phyloP scores from a whole-genome alignment of 2,888 invertebrate species.

The Melanostoma mellinum region DNA sequence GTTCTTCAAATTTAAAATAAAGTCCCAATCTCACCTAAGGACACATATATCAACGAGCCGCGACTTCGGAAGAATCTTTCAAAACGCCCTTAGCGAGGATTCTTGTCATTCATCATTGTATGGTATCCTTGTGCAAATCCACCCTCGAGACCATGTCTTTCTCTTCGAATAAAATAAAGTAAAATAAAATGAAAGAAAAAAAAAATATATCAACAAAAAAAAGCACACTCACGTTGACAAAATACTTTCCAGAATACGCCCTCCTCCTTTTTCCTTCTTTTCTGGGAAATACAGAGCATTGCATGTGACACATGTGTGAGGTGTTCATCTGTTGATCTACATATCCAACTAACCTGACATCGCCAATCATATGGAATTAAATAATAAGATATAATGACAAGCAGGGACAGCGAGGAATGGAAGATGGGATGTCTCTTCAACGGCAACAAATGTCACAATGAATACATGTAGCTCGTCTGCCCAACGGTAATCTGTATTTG shows the following conservation, averaged over 20 bases:
- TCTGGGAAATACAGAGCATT: neutral
- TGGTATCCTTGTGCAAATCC: conserved; percentile 48
- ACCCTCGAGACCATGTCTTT: conserved; percentile 48
- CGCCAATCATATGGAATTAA: conserved; percentile 63
- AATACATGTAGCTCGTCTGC: neutral
- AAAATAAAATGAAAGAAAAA: no score
- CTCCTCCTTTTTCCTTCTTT: conserved; percentile 3
- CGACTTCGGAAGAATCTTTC: conserved; percentile 18
- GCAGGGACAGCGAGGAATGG: neutral
- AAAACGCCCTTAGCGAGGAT: conserved; percentile 46
- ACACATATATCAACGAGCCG: conserved; percentile 45
- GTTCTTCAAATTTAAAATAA: conserved; percentile 23
- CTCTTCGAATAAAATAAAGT: neutral
- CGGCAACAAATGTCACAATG: neutral
- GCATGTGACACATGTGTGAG: conserved; percentile 31
- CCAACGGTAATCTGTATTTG: neutral
- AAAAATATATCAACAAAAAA: conserved; percentile 10
- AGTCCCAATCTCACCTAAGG: conserved; percentile 41
- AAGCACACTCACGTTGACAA: conserved; percentile 23
- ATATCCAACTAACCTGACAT: conserved; percentile 42
- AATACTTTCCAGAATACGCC: conserved; percentile 9
- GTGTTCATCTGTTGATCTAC: conserved; percentile 65
- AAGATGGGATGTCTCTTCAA: neutral
- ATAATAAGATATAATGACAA: conserved; percentile 34
- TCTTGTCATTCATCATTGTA: conserved; percentile 57